phyloP scores from a whole-genome alignment of 2,113 vertebrate genomes.

The Epinephelus fuscoguttatus region DNA sequence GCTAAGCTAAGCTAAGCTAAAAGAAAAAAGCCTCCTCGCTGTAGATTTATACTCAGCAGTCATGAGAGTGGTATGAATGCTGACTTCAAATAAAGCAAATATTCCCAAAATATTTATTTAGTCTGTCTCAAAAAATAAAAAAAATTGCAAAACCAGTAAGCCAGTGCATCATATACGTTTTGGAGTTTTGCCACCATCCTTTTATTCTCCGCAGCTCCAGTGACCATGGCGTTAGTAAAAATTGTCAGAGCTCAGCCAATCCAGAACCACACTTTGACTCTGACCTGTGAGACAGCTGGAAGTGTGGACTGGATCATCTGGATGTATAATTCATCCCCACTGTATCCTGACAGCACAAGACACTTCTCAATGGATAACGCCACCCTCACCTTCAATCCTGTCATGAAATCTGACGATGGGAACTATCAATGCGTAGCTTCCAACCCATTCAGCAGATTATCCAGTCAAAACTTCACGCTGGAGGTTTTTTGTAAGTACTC shows the following conservation, averaged over 20 bases:
- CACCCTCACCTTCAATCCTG: slow-evolving; percentile 58
- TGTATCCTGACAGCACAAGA: slow-evolving; percentile 16
- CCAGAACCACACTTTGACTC: slow-evolving; percentile 41
- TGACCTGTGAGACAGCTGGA: slow-evolving; percentile 52
- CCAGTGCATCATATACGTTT: background rate
- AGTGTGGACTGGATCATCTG: slow-evolving; percentile 43
- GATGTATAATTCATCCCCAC: slow-evolving; percentile 1
- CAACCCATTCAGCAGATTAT: slow-evolving; percentile 45
- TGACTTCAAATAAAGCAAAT: background rate
- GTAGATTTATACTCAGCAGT: background rate
- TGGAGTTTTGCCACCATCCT: background rate
- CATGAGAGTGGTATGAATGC: background rate
- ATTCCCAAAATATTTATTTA: background rate
- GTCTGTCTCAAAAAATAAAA: background rate
- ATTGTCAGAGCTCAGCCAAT: slow-evolving; percentile 13
- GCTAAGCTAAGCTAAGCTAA: background rate
- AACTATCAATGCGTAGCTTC: slow-evolving; percentile 44
- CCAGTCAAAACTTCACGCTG: slow-evolving; percentile 38
- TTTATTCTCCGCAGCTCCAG: slow-evolving; percentile 41
- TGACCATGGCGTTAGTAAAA: slow-evolving; percentile 35
- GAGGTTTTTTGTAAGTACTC: slow-evolving; percentile 53
- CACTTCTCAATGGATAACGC: slow-evolving; percentile 46
- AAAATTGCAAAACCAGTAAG: background rate
- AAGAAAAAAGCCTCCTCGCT: background rate
- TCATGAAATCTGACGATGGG: slow-evolving; percentile 50